Percentiles rank a stretch among this genome's conserved stretches.
phyloP scores from a whole-genome alignment of 1,140 invertebrate genomes.

The Branchinecta lindahli region DNA sequence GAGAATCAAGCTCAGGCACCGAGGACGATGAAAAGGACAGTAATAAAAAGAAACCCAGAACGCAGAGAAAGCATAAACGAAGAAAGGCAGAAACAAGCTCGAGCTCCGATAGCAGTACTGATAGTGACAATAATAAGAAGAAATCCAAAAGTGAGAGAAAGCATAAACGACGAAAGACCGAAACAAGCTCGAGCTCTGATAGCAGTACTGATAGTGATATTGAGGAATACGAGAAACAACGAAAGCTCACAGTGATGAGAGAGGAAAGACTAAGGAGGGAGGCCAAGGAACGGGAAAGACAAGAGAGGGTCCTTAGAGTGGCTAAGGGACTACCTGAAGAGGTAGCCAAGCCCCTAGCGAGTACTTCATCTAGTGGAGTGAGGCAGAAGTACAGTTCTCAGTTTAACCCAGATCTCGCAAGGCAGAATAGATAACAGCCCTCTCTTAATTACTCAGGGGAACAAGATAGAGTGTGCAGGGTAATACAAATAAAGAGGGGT shows the following conservation, averaged over 20 bases:
- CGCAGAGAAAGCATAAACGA: slow-evolving; percentile 48
- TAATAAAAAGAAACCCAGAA: slow-evolving; percentile 49
- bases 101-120: slow-evolving; percentile 11
- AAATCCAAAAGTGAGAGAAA: slow-evolving; percentile 50
- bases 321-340: not conserved
- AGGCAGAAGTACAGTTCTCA: slow-evolving; percentile 77
- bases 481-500: no score
- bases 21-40: slow-evolving; percentile 34
- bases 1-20: slow-evolving; percentile 30
- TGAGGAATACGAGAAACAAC: not conserved
- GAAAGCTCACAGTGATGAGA: slow-evolving; percentile 16
- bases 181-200: slow-evolving; percentile 17
- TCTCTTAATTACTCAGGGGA: no score
- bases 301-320: not conserved
- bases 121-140: slow-evolving; percentile 44
- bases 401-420: slow-evolving; percentile 73
- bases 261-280: slow-evolving; percentile 23
- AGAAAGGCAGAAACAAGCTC: slow-evolving; percentile 25
- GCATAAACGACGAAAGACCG: slow-evolving; percentile 37
- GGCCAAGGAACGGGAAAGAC: slow-evolving; percentile 21
- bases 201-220: not conserved
- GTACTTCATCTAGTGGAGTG: slow-evolving; percentile 25
- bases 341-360: slow-evolving; percentile 20
- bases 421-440: slow-evolving; percentile 42
- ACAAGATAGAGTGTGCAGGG: no score